Percentiles rank a stretch among this genome's conserved stretches.
phyloP scores from a whole-genome alignment of 2,113 vertebrate species.

The Turnix velox region DNA sequence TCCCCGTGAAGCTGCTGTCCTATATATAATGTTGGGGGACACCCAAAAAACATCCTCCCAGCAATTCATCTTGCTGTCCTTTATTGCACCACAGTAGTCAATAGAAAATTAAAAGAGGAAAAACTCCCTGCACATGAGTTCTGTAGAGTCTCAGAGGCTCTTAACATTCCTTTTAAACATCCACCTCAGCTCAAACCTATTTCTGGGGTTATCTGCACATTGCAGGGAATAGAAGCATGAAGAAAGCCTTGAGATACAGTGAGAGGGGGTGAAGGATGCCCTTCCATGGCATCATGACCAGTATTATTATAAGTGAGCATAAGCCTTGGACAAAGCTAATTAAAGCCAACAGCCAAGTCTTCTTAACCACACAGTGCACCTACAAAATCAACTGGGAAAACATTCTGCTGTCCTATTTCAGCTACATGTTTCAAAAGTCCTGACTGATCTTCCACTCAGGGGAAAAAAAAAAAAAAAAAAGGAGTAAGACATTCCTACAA shows the following conservation, averaged over 20 bases:
- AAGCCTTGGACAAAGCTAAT: neutral
- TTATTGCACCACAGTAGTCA: neutral
- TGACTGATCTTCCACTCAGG: conserved; percentile 28
- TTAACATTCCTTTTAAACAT: neutral
- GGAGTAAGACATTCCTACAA: conserved; percentile 32
- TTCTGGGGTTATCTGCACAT: neutral
- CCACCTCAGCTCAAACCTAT: neutral
- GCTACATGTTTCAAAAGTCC: neutral
- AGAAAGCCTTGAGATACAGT: neutral
- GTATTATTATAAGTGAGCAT: neutral
- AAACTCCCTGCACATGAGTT: neutral
- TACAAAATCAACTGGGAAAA: neutral
- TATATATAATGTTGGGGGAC: neutral
- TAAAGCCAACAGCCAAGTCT: neutral
- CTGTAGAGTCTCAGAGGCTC: neutral
- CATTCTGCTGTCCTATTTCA: neutral
- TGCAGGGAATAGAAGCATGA: neutral
- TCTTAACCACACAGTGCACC: neutral
- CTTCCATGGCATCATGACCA: neutral
- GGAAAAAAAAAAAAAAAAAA: neutral
- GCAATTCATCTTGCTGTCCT: neutral
- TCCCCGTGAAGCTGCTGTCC: neutral
- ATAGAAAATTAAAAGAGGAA: neutral
- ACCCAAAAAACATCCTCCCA: neutral
- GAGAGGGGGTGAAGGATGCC: neutral